A percentile compares a stretch with the other conserved stretches of the same genome.
phyloP scores from a whole-genome alignment of 1,140 invertebrate genomes.

The Pygmarrhopalites habei region DNA sequence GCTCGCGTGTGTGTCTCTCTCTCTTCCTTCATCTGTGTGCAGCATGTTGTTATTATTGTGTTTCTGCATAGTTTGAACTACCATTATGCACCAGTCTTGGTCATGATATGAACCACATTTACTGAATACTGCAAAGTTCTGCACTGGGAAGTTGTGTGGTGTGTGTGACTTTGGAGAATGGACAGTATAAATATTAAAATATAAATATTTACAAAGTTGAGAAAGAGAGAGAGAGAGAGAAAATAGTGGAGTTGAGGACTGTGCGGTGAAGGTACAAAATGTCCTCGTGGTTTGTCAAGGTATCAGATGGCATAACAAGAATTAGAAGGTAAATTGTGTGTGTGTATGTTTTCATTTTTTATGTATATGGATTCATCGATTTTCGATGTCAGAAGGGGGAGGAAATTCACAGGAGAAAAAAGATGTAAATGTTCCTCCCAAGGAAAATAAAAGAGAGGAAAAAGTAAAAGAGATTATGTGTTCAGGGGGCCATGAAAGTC shows the following conservation, averaged over 20 bases:
- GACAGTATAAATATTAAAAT: neutral
- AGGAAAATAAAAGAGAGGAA: no score
- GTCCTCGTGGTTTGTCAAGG: constrained; percentile 1
- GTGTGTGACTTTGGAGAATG: neutral
- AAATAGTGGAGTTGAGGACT: neutral
- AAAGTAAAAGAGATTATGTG: no score
- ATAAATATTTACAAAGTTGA: neutral
- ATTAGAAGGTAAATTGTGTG: neutral
- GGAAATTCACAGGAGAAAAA: no score
- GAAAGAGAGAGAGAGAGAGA: neutral
- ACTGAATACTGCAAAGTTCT: neutral
- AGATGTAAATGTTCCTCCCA: no score
- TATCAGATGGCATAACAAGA: neutral
- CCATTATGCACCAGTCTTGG: no score
- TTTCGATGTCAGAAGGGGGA: no score
- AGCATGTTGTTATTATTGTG: no score
- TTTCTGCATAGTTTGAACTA: no score
- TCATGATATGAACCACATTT: neutral
- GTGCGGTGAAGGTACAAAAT: neutral
- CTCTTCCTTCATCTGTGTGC: no score
- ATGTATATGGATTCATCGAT: neutral
- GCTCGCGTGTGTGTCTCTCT: no score
- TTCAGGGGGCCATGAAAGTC: no score
- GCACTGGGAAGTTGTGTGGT: neutral
- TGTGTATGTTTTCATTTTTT: neutral